A percentile compares a stretch with the other conserved stretches of the same genome.
These are phyloP conservation scores for Coilia nasus DNA, from an alignment of 2,797 vertebrate genomes.

Conservation along the genomic window DNA sequence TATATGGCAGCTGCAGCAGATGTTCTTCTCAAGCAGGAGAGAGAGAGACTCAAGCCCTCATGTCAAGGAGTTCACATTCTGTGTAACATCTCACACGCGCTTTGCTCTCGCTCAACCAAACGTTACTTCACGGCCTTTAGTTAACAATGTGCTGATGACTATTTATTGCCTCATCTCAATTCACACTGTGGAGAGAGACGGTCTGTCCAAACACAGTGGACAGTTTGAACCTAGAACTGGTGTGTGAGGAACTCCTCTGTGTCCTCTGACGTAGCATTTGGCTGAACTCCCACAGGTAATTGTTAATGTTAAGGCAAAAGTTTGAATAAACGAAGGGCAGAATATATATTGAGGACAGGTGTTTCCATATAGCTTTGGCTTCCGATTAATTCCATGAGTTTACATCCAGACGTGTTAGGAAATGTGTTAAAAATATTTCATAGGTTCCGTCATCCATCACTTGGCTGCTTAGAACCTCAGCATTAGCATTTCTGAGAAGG, in stretches of 20 bases:
- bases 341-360: constrained; percentile 14
- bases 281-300: not conserved
- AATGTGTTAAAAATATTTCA: constrained; percentile 23
- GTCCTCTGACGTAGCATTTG: not conserved
- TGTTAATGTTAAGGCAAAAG: not conserved
- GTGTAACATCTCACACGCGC: constrained; percentile 63
- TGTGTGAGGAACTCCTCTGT: not conserved
- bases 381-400: not conserved
- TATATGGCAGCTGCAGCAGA: constrained; percentile 80
- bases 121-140: constrained; percentile 26
- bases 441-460: not conserved
- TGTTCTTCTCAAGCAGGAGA: constrained; percentile 75
- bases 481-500: not conserved
- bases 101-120: constrained; percentile 50
- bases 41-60: constrained; percentile 69
- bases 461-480: constrained; percentile 55
- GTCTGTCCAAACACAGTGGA: not conserved
- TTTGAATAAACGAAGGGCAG: not conserved
- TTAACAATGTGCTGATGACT: not conserved
- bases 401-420: not conserved
- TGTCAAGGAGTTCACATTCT: constrained; percentile 77
- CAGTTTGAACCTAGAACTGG: not conserved
- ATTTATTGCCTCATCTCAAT: not conserved
- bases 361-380: not conserved
- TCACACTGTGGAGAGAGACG: not conserved